These are phyloP conservation scores for Caenorhabditis plicata DNA, from an alignment of 2,888 invertebrate species.

Conservation along the genomic window DNA sequence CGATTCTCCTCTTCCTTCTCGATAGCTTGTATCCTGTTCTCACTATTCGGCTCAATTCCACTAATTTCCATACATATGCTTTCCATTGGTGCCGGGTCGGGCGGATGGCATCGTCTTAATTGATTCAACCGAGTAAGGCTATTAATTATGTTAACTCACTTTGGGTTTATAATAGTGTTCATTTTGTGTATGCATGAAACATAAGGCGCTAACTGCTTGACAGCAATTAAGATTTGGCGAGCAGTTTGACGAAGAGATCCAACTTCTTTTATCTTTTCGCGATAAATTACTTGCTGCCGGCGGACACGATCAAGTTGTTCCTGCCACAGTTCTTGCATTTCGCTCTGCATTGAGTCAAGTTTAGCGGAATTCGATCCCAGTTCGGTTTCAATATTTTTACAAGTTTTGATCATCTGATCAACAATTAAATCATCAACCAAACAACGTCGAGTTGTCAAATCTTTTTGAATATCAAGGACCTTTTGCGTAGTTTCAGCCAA, in stretches of 20 bases:
- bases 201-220: constrained; percentile 42
- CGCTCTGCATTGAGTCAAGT: constrained; percentile 55
- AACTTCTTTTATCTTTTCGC: constrained; percentile 45
- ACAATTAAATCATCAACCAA: constrained; percentile 57
- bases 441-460: constrained; percentile 74
- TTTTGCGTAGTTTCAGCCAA: constrained; percentile 67
- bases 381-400: constrained; percentile 48
- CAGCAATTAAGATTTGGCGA: constrained; percentile 39
- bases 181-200: constrained; percentile 45
- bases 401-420: constrained; percentile 45
- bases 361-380: constrained; percentile 65
- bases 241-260: constrained; percentile 34
- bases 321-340: constrained; percentile 73
- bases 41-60: constrained; percentile 67
- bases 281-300: constrained; percentile 75
- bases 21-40: constrained; percentile 41
- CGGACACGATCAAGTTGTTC: constrained; percentile 76
- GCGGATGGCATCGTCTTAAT: constrained; percentile 48
- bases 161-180: constrained; percentile 48
- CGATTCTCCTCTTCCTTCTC: constrained; percentile 50
- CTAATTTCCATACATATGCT: constrained; percentile 65
- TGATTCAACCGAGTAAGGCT: not conserved
- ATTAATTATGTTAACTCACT: constrained; percentile 10
- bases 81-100: constrained; percentile 64
- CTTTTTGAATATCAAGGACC: constrained; percentile 75